Conservation (phyloP, 2,888 invertebrate genomes). For the Silvanus unidentatus region DNA sequence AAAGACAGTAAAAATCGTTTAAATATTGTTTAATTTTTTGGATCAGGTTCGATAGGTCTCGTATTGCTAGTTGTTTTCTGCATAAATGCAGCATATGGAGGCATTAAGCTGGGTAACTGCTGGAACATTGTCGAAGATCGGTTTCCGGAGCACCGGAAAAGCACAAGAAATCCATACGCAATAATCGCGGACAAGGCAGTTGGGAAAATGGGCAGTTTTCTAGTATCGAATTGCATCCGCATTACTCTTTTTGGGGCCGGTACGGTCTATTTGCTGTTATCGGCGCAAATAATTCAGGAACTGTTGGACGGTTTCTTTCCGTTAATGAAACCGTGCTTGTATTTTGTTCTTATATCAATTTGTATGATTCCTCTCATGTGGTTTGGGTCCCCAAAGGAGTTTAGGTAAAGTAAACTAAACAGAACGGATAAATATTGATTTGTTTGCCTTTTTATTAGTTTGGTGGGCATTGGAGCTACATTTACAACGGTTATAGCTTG, state of each 20-base stretch:
- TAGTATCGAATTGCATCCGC: slow-evolving; percentile 58
- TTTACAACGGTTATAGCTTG: slow-evolving; percentile 58
- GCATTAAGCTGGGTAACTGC: slow-evolving; percentile 60
- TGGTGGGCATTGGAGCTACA: slow-evolving; percentile 59
- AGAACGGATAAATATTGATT: neutral
- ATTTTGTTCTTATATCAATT: slow-evolving; percentile 58
- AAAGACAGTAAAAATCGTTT: neutral
- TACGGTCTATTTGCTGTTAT: slow-evolving; percentile 60
- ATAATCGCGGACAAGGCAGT: slow-evolving; percentile 59
- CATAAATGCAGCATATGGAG: slow-evolving; percentile 58
- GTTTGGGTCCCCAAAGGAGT: slow-evolving; percentile 66
- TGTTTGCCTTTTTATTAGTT: slow-evolving; percentile 50
- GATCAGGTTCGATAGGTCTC: slow-evolving; percentile 61
- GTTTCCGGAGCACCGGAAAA: slow-evolving; percentile 54
- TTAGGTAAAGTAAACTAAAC: slow-evolving; percentile 49
- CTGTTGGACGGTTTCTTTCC: slow-evolving; percentile 50
- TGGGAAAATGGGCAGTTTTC: slow-evolving; percentile 51
- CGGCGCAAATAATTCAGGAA: slow-evolving; percentile 59
- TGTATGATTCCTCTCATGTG: slow-evolving; percentile 58
- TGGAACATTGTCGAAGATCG: slow-evolving; percentile 65
- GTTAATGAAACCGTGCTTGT: slow-evolving; percentile 54
- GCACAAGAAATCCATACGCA: slow-evolving; percentile 62
- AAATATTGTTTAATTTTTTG: slow-evolving; percentile 7
- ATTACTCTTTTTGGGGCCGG: slow-evolving; percentile 62
- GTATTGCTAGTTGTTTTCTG: slow-evolving; percentile 56